A percentile compares a stretch with the other conserved stretches of the same genome.
Conservation (phyloP, 2,113 vertebrate genomes). For the Sinosuthora webbiana region DNA sequence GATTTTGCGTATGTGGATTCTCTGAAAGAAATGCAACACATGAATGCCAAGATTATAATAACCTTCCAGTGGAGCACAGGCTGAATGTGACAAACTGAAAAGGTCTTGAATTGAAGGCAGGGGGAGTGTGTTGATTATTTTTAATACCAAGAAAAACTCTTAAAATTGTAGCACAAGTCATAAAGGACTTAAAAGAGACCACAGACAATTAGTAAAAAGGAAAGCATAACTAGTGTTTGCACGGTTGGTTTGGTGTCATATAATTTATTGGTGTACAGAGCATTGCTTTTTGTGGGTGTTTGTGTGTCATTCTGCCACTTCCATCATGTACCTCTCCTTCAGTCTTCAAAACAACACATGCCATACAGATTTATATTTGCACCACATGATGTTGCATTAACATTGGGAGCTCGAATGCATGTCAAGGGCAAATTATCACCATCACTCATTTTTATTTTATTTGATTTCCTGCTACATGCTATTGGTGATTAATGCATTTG, state of each 20-base stretch:
- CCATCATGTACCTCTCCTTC: background rate
- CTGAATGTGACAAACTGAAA: conserved; percentile 27
- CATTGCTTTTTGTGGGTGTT: background rate
- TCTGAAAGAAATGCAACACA: conserved; percentile 41
- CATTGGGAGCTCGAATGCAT: conserved; percentile 8
- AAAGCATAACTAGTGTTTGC: conserved; percentile 29
- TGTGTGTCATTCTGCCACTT: conserved; percentile 9
- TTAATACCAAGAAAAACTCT: conserved; percentile 7
- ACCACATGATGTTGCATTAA: conserved; percentile 16
- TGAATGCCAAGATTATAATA: conserved; percentile 44
- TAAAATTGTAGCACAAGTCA: conserved; percentile 23
- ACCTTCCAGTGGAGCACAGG: conserved; percentile 8
- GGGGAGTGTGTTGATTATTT: conserved; percentile 15
- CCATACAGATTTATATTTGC: background rate
- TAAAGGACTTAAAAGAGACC: conserved; percentile 37
- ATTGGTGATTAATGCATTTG: conserved; percentile 47
- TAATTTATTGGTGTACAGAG: conserved; percentile 30
- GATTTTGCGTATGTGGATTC: conserved; percentile 43
- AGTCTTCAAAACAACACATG: background rate
- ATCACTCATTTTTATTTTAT: conserved; percentile 42
- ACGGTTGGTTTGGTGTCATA: conserved; percentile 19
- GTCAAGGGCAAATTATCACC: background rate
- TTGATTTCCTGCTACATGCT: conserved; percentile 42
- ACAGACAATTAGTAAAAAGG: conserved; percentile 14
- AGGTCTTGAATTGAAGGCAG: conserved; percentile 16